phyloP scores from a whole-genome alignment of 1,140 invertebrate genomes.

The Planococcus citri region DNA sequence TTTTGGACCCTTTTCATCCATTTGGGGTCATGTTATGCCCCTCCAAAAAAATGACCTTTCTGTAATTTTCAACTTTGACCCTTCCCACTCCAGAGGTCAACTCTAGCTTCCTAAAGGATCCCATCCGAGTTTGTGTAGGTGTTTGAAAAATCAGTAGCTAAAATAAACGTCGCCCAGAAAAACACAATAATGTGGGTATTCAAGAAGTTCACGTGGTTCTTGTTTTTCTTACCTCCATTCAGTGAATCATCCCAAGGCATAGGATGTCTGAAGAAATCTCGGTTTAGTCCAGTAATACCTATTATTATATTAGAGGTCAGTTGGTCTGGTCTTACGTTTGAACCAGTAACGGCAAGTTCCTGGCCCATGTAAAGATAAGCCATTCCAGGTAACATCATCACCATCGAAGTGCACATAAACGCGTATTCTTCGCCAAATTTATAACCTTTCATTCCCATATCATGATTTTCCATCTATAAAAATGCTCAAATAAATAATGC shows the following conservation, averaged over 20 bases:
- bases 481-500: background rate
- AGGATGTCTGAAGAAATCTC: conserved; percentile 58
- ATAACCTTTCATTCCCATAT: conserved; percentile 42
- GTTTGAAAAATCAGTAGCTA: too few species aligned
- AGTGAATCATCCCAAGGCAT: conserved; percentile 53
- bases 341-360: conserved; percentile 61
- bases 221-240: conserved; percentile 24
- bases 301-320: background rate
- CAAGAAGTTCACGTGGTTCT: too few species aligned
- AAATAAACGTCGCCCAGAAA: too few species aligned
- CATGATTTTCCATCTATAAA: conserved; percentile 47
- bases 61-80: too few species aligned
- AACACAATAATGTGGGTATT: too few species aligned
- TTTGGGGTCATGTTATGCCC: too few species aligned
- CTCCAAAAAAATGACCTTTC: too few species aligned
- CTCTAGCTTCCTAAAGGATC: too few species aligned
- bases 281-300: conserved; percentile 32
- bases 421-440: conserved; percentile 43
- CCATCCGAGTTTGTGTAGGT: too few species aligned
- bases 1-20: too few species aligned
- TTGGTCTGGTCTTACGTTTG: conserved; percentile 39
- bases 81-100: too few species aligned
- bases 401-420: conserved; percentile 50
- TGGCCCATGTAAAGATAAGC: conserved; percentile 65
- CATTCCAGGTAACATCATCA: conserved; percentile 53